These are phyloP conservation scores for Danaus plexippus DNA, from an alignment of 1,140 invertebrate species.

Conservation along the genomic window DNA sequence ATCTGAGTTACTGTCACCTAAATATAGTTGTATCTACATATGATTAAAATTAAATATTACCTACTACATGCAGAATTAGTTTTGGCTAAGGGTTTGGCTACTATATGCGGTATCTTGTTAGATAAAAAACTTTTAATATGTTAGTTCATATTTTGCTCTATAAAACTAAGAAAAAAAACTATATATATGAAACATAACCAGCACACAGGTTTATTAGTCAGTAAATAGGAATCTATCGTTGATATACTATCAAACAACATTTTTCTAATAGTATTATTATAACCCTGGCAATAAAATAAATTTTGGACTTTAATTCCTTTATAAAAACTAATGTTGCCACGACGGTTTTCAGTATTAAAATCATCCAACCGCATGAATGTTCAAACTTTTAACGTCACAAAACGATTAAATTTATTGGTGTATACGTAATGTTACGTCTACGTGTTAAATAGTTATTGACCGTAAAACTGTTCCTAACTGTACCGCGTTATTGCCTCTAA, in stretches of 20 bases:
- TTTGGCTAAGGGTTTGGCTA: too few species aligned
- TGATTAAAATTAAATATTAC: too few species aligned
- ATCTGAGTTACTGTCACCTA: too few species aligned
- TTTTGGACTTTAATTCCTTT: background rate
- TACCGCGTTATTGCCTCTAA: slow-evolving; percentile 30
- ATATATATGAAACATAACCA: too few species aligned
- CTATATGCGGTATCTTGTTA: too few species aligned
- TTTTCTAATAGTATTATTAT: background rate
- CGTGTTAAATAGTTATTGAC: slow-evolving; percentile 39
- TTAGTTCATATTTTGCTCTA: too few species aligned
- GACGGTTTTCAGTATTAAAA: slow-evolving; percentile 8
- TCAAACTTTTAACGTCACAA: slow-evolving; percentile 19
- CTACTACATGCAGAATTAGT: too few species aligned
- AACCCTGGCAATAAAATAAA: background rate
- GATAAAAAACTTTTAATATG: too few species aligned
- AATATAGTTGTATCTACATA: too few species aligned
- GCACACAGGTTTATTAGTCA: too few species aligned
- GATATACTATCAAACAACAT: background rate
- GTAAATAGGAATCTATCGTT: too few species aligned
- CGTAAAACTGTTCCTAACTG: slow-evolving; percentile 39
- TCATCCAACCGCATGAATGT: slow-evolving; percentile 9
- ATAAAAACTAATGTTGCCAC: slow-evolving; percentile 5
- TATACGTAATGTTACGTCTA: slow-evolving; percentile 29
- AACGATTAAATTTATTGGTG: slow-evolving; percentile 42
- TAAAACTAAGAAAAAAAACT: too few species aligned